Conservation (phyloP, 1,140 invertebrate species). For the Papilio aristodemus region DNA sequence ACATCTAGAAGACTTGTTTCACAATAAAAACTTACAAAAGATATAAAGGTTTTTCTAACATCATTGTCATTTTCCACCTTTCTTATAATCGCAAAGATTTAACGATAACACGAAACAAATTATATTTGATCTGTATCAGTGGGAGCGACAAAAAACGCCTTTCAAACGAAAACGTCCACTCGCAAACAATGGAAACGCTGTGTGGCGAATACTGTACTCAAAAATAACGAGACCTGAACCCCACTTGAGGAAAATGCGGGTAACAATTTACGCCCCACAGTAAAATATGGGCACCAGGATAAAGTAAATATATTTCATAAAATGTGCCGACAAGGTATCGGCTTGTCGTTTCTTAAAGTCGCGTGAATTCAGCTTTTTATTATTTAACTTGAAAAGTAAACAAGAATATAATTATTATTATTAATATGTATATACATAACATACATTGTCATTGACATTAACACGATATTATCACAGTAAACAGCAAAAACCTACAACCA, state of each 20-base stretch:
- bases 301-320: conserved; percentile 31
- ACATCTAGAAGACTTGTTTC: no score
- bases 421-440: not conserved
- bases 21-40: no score
- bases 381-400: not conserved
- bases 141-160: conserved; percentile 43
- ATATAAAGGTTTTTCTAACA: no score
- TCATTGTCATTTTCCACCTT: not conserved
- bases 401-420: no score
- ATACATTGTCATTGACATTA: no score
- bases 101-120: conserved; percentile 30
- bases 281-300: conserved; percentile 42
- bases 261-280: conserved; percentile 39
- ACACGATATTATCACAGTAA: no score
- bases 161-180: conserved; percentile 44
- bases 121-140: conserved; percentile 40
- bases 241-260: conserved; percentile 51
- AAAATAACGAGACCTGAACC: conserved; percentile 62
- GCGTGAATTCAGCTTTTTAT: not conserved
- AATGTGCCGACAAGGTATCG: not conserved
- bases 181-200: conserved; percentile 55
- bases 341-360: conserved; percentile 6
- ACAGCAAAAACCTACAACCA: no score
- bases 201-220: conserved; percentile 54
- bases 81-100: not conserved